These are phyloP conservation scores for Cervus canadensis DNA, from an alignment of 2,113 vertebrate genomes.

Conservation along the genomic window DNA sequence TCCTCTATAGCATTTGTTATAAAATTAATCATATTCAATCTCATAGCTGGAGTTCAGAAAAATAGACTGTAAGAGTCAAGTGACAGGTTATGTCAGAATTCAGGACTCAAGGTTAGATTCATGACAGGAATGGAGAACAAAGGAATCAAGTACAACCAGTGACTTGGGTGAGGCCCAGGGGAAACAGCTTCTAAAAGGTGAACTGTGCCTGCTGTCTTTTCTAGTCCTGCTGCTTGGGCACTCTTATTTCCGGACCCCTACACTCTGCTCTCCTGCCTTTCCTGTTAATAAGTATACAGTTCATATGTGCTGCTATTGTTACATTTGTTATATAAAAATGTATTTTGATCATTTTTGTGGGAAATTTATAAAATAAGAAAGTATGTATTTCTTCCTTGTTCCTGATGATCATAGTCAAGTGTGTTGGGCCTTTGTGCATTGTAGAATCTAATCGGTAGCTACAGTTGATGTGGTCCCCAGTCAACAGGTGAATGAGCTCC, in stretches of 20 bases:
- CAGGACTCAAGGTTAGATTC: not conserved
- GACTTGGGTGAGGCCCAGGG: not conserved
- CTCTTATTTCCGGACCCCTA: not conserved
- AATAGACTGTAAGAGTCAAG: not conserved
- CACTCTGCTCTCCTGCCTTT: not conserved
- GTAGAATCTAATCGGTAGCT: not conserved
- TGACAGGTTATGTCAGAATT: not conserved
- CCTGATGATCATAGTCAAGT: not conserved
- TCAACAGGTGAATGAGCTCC: too few relatives aligned
- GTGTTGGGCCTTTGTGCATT: not conserved
- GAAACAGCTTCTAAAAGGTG: not conserved
- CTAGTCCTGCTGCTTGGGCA: not conserved
- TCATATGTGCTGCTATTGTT: not conserved
- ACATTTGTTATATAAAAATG: not conserved
- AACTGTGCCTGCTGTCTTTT: not conserved
- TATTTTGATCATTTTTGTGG: not conserved
- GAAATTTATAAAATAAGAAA: not conserved
- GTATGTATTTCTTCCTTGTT: not conserved
- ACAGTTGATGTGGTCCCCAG: not conserved
- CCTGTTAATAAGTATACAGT: not conserved
- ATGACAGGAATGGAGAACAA: not conserved
- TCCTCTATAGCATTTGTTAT: conserved; percentile 12
- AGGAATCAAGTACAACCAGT: not conserved
- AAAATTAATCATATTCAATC: conserved; percentile 11
- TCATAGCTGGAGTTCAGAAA: not conserved